Percentiles rank a stretch among this genome's conserved stretches.
Evolutionary conservation across 2,888 invertebrate genomes (phyloP).

Genomic region (Anagyrus pseudococci): DNA sequence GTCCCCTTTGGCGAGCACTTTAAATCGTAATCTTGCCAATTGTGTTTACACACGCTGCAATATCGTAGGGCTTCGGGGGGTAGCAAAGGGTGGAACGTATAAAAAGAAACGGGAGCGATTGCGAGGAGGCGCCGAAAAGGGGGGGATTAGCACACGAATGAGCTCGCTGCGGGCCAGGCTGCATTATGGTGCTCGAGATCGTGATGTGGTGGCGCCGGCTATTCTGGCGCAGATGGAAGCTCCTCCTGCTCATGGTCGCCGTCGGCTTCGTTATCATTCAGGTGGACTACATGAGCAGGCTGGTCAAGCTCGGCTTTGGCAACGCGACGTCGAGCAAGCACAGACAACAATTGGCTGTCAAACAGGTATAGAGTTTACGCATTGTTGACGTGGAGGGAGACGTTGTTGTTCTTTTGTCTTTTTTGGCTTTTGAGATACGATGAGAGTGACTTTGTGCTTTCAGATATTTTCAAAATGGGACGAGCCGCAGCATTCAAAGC

Average conservation of each 20-base stretch:
- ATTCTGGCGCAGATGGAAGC: constrained; percentile 56
- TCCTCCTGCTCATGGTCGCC: constrained; percentile 59
- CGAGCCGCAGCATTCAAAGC: constrained; percentile 43
- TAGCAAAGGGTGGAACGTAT: no score
- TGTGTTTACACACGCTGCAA: no score
- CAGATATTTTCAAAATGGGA: constrained; percentile 43
- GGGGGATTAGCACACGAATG: no score
- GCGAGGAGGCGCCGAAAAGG: no score
- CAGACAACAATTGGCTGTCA: constrained; percentile 15
- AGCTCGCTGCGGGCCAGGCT: not conserved
- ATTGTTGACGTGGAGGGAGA: not conserved
- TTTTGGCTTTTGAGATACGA: not conserved
- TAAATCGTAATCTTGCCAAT: no score
- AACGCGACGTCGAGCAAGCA: constrained; percentile 6
- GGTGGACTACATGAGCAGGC: constrained; percentile 59
- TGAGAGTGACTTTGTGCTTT: not conserved
- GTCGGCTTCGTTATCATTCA: constrained; percentile 59
- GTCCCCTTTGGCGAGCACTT: no score
- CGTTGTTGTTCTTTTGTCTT: no score
- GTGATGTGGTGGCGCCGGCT: constrained; percentile 43
- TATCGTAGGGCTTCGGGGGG: no score
- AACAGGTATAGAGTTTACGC: constrained; percentile 16
- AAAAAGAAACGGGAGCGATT: no score
- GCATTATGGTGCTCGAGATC: constrained; percentile 40
- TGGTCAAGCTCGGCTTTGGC: constrained; percentile 25